Percentiles rank a stretch among this genome's conserved stretches.
phyloP scores from a whole-genome alignment of 2,113 vertebrate species.

The Myotis davidii region DNA sequence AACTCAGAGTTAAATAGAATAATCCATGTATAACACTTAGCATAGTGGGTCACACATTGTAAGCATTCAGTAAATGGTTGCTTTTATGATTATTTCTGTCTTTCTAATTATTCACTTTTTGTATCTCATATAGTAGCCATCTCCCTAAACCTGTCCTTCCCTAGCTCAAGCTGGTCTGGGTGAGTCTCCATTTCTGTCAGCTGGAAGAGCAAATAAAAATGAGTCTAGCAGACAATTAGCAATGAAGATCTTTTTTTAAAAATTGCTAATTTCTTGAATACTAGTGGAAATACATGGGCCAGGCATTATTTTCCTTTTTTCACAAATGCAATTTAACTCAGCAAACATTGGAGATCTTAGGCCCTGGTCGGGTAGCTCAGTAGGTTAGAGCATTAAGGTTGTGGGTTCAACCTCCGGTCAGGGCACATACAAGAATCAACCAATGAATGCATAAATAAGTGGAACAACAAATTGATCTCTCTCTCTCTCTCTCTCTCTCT shows the following conservation, averaged over 20 bases:
- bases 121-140: neutral
- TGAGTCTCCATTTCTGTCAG: neutral
- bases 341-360: neutral
- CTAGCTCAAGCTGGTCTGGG: neutral
- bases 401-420: too few relatives aligned
- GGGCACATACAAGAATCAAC: too few relatives aligned
- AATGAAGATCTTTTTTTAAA: neutral
- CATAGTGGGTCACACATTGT: neutral
- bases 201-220: neutral
- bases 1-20: neutral
- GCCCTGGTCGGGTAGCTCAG: too few relatives aligned
- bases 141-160: neutral
- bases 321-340: neutral
- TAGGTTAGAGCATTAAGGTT: too few relatives aligned
- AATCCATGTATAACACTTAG: too few relatives aligned
- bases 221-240: neutral
- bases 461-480: too few relatives aligned
- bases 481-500: too few relatives aligned
- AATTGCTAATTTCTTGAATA: neutral
- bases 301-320: neutral
- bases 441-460: too few relatives aligned
- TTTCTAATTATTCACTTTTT: slow-evolving; percentile 31
- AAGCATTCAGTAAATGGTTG: neutral
- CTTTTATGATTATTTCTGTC: slow-evolving; percentile 27
- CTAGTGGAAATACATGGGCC: neutral